phyloP scores from a whole-genome alignment of 2,888 invertebrate genomes.

The Andrena trimmerana region DNA sequence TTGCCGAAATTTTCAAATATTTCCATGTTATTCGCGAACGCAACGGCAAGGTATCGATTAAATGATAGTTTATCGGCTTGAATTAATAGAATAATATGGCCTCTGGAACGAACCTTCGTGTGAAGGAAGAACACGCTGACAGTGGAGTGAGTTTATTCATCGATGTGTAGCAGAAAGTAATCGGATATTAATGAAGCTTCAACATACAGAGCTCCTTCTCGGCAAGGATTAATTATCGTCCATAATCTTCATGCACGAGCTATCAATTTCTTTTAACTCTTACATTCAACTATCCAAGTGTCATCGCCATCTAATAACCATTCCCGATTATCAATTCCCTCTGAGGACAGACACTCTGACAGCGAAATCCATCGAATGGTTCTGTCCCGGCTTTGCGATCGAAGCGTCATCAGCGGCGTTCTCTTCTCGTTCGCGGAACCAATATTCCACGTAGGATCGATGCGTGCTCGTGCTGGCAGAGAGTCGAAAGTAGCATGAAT shows the following conservation, averaged over 20 bases:
- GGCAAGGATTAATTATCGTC: background rate
- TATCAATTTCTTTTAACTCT: slow-evolving; percentile 7
- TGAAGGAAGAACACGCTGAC: slow-evolving; percentile 9
- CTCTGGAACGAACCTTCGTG: slow-evolving; percentile 23
- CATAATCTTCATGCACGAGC: slow-evolving; percentile 4
- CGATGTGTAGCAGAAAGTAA: slow-evolving; percentile 33
- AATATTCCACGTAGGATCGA: slow-evolving; percentile 51
- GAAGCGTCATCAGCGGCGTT: slow-evolving; percentile 49
- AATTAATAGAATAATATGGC: slow-evolving; percentile 66
- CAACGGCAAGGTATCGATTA: slow-evolving; percentile 14
- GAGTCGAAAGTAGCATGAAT: slow-evolving; percentile 61
- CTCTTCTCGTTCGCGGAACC: slow-evolving; percentile 22
- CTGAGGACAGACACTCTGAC: slow-evolving; percentile 39
- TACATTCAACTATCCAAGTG: background rate
- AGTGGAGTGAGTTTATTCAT: slow-evolving; percentile 31
- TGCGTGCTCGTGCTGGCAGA: slow-evolving; percentile 21
- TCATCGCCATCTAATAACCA: slow-evolving; percentile 31
- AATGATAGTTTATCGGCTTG: slow-evolving; percentile 48
- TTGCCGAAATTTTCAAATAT: slow-evolving; percentile 25
- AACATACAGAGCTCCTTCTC: background rate
- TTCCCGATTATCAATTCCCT: slow-evolving; percentile 39
- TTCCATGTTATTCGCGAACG: slow-evolving; percentile 55
- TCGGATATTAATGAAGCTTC: slow-evolving; percentile 30
- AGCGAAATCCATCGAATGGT: slow-evolving; percentile 30
- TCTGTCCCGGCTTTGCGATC: slow-evolving; percentile 31